Base-by-base conservation (phyloP, 2,888 invertebrate species). In the Mylabris sibirica region DNA sequence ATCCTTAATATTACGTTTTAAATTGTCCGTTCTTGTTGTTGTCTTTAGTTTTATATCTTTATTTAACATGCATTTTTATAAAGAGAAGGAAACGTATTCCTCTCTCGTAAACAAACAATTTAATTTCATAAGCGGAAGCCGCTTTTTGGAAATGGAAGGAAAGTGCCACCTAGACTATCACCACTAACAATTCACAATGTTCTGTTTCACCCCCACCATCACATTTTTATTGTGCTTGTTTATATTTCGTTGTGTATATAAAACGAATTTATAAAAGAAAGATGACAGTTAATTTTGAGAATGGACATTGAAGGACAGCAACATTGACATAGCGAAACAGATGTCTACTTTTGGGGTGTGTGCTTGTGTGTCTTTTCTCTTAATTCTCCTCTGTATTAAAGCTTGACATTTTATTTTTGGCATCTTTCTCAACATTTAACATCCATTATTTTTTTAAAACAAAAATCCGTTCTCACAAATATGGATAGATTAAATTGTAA, bases 71-170 rank as follows among this genome's bases (percentile, higher is more conserved):
- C 20, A 57, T 57, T 57, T n/a, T 66, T 59, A 66, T 66, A 62
- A 3, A 38, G 12, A 38, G 38, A 14, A 14, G 59, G 26, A 49
- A 17, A 44, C 44, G 30, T 49, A 35, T 44, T 57, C 26, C 22
- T 59, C 44, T 20, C 63, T 63, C 63, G 41, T 30, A 64, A 49
- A 62, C 69, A 70, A 70, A 70, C 70, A 70, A 70, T 70, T 67
- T 70, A 70, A 70, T 70, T 70, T 67, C 38, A 38, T 60, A 66
- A 66, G 64, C 61, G 67, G 30, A 8, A n/a, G n/a, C 66, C 66
- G 66, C 64, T 66, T 66, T 60, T 62, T 38, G 38, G 12, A 38
- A 38, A 38, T 38, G 65, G 63, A 62, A 59, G 30, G n/a, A 38
- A 14, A 38, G 14, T 38, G 26, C 41, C 41, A 44, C n/a, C 17